These are phyloP conservation scores for Aphelenchoides avenae DNA, from an alignment of 1,140 invertebrate genomes.

Conservation along the genomic window DNA sequence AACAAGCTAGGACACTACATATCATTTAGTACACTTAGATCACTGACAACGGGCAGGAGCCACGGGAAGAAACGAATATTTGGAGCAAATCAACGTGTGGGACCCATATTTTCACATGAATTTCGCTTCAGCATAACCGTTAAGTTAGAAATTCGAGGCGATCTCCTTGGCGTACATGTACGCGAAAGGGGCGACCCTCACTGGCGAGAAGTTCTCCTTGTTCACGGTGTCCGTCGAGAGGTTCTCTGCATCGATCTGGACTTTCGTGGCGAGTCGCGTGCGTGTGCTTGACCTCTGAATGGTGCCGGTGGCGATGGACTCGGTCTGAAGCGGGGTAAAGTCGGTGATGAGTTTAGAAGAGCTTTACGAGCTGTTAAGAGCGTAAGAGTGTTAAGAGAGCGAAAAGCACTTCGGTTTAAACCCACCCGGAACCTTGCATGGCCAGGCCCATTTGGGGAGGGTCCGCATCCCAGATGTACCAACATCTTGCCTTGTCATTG, in stretches of 20 bases:
- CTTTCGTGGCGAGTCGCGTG: constrained; percentile 4
- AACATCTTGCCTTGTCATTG: background rate
- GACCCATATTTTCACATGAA: no score
- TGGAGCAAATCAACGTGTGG: no score
- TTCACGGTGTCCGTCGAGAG: constrained; percentile 4
- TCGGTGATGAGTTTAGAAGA: background rate
- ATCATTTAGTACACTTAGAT: no score
- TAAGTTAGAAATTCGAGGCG: background rate
- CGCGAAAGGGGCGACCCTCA: no score
- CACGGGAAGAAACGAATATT: no score
- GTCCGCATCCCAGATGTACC: background rate
- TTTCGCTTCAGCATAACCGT: background rate
- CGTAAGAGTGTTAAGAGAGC: background rate
- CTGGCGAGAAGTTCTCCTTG: no score
- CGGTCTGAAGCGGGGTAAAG: background rate
- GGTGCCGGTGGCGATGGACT: background rate
- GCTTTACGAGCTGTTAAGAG: background rate
- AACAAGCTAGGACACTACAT: no score
- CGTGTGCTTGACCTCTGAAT: constrained; percentile 4
- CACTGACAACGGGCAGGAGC: no score
- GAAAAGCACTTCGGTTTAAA: background rate
- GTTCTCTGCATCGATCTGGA: constrained; percentile 8
- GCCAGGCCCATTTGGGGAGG: background rate
- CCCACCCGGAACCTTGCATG: background rate
- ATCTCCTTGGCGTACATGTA: no score